Percentiles rank a stretch among this genome's conserved stretches.
These are phyloP conservation scores for Orycteropus afer DNA, from an alignment of 2,113 vertebrate genomes.

Conservation along the genomic window DNA sequence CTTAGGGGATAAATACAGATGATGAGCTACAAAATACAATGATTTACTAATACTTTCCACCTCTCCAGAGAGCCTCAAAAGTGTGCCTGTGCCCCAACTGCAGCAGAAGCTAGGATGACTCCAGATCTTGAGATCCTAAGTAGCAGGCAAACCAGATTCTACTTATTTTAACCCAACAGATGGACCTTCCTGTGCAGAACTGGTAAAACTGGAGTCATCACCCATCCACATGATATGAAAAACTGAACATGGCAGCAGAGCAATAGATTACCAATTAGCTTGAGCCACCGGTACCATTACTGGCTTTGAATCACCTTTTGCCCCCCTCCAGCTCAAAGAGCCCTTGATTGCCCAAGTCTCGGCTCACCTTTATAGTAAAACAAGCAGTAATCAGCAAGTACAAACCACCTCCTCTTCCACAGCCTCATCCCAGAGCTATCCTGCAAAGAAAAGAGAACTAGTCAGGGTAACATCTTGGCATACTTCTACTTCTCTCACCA, in stretches of 20 bases:
- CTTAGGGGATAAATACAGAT: background rate
- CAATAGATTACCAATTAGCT: background rate
- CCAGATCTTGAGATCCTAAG: constrained; percentile 5
- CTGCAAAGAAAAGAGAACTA: constrained; percentile 86
- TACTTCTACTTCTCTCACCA: background rate
- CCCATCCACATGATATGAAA: background rate
- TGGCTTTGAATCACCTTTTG: background rate
- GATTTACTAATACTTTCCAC: background rate
- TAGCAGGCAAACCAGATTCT: constrained; percentile 14
- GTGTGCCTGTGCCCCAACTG: background rate
- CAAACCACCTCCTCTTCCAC: constrained; percentile 99
- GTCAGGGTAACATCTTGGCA: background rate
- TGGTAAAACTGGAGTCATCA: constrained; percentile 16
- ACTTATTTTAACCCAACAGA: constrained; percentile 24
- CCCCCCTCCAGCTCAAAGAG: constrained; percentile 61
- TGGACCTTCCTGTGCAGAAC: background rate
- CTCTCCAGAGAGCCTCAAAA: background rate
- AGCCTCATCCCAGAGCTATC: constrained; percentile 99
- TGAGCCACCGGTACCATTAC: background rate
- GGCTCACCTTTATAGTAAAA: constrained; percentile 99
- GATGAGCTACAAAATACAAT: background rate
- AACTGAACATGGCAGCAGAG: background rate
- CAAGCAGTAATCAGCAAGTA: constrained; percentile 97
- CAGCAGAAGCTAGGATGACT: background rate
- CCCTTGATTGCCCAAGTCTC: background rate